These are phyloP conservation scores for Asobara japonica DNA, from an alignment of 1,140 invertebrate species.

Conservation along the genomic window DNA sequence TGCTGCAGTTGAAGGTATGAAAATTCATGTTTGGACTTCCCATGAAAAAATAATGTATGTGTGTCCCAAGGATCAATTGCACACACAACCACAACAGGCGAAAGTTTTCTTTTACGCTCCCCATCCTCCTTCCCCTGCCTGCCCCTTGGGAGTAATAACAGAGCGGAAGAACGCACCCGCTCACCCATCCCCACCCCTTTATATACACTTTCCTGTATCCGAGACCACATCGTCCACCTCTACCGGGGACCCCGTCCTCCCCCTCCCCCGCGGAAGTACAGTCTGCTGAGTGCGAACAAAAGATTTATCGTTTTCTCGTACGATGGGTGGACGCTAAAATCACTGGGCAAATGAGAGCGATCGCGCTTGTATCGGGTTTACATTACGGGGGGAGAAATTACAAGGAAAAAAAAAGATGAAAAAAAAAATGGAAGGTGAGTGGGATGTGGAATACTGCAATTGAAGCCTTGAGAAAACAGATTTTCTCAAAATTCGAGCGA, in stretches of 20 bases:
- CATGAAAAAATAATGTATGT: no score
- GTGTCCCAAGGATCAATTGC: constrained; percentile 13
- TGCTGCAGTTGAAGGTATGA: no score
- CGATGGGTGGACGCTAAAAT: background rate
- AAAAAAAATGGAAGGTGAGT: no score
- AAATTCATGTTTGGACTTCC: no score
- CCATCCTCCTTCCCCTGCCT: background rate
- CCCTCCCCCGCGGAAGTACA: constrained; percentile 31
- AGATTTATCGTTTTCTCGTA: constrained; percentile 31
- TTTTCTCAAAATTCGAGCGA: no score
- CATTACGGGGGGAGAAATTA: background rate
- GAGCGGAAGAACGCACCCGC: background rate
- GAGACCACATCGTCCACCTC: background rate
- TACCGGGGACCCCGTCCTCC: background rate
- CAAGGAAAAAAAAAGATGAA: no score
- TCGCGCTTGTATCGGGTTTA: background rate
- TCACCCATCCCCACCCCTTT: background rate
- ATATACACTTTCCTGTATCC: background rate
- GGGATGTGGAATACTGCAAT: no score
- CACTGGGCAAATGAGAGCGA: background rate
- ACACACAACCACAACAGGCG: background rate
- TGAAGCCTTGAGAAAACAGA: no score
- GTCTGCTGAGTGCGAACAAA: constrained; percentile 38
- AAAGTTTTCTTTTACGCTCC: constrained; percentile 7
- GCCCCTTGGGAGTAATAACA: constrained; percentile 16